These are phyloP conservation scores for Leptogaster cylindrica DNA, from an alignment of 2,888 invertebrate genomes.

Conservation along the genomic window DNA sequence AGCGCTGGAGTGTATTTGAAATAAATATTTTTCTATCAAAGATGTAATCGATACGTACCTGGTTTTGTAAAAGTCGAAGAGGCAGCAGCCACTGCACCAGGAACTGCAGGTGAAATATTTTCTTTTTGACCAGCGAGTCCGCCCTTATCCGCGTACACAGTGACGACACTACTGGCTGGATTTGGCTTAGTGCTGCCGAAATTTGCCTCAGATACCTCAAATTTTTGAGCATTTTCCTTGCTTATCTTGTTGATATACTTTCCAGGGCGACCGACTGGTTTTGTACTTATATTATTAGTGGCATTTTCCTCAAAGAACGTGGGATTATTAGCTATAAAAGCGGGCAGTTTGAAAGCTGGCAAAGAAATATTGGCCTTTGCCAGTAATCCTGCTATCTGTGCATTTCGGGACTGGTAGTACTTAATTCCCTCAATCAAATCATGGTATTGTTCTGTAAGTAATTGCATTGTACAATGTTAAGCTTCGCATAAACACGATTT, in stretches of 20 bases:
- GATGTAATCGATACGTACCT: neutral
- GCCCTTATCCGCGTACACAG: neutral
- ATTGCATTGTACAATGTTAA: too few relatives aligned
- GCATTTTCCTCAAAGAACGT: conserved; percentile 40
- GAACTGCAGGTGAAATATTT: neutral
- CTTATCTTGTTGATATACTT: conserved; percentile 41
- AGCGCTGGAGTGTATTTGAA: conserved; percentile 28
- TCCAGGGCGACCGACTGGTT: conserved; percentile 42
- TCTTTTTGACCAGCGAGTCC: neutral
- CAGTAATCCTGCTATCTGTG: conserved; percentile 49
- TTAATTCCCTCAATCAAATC: conserved; percentile 48
- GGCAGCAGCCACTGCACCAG: neutral
- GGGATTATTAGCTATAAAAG: conserved; percentile 46
- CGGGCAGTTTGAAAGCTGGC: conserved; percentile 47
- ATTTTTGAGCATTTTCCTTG: conserved; percentile 13
- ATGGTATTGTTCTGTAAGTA: conserved; percentile 47
- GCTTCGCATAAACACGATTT: neutral
- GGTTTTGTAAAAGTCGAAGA: neutral
- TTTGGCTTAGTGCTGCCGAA: neutral
- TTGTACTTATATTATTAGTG: conserved; percentile 5
- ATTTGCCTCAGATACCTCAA: neutral
- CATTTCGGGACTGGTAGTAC: conserved; percentile 49
- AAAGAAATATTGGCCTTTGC: conserved; percentile 49
- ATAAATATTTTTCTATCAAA: neutral
- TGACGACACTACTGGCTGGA: neutral